These are phyloP conservation scores for Lateolabrax maculatus DNA, from an alignment of 2,797 vertebrate genomes.

Conservation along the genomic window DNA sequence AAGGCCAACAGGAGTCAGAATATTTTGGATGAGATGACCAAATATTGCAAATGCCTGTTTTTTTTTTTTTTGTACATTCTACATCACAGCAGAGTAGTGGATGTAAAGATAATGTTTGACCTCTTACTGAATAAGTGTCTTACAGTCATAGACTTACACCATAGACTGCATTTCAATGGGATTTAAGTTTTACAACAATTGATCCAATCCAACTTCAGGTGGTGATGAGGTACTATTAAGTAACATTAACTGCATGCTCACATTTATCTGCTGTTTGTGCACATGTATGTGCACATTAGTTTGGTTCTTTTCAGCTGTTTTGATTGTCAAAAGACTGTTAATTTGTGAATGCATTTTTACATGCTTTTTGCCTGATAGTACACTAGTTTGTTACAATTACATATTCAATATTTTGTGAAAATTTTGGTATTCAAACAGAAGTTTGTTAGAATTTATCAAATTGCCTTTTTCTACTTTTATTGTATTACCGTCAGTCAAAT, in stretches of 20 bases:
- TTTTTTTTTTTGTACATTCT: constrained; percentile 49
- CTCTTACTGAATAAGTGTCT: constrained; percentile 37
- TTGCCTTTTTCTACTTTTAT: constrained; percentile 62
- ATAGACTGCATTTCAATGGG: constrained; percentile 30
- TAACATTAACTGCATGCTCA: constrained; percentile 26
- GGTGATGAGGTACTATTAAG: constrained; percentile 15
- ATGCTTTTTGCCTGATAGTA: constrained; percentile 15
- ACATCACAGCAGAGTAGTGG: constrained; percentile 17
- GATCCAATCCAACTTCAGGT: constrained; percentile 15
- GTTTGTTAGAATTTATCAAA: constrained; percentile 43
- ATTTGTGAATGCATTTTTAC: constrained; percentile 11
- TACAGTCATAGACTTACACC: constrained; percentile 17
- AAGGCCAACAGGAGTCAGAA: constrained; percentile 33
- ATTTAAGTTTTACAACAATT: constrained; percentile 19
- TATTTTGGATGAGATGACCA: constrained; percentile 77
- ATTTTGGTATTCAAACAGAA: constrained; percentile 1
- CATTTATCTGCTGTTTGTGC: constrained; percentile 25
- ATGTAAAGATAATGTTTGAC: constrained; percentile 41
- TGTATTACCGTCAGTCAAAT: constrained; percentile 39
- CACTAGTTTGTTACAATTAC: constrained; percentile 19
- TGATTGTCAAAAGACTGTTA: background rate
- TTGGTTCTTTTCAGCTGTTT: constrained; percentile 14
- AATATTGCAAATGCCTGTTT: constrained; percentile 67
- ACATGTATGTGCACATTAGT: constrained; percentile 6
- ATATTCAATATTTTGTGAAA: constrained; percentile 33